phyloP scores from a whole-genome alignment of 2,113 vertebrate species.

The Camelus bactrianus region DNA sequence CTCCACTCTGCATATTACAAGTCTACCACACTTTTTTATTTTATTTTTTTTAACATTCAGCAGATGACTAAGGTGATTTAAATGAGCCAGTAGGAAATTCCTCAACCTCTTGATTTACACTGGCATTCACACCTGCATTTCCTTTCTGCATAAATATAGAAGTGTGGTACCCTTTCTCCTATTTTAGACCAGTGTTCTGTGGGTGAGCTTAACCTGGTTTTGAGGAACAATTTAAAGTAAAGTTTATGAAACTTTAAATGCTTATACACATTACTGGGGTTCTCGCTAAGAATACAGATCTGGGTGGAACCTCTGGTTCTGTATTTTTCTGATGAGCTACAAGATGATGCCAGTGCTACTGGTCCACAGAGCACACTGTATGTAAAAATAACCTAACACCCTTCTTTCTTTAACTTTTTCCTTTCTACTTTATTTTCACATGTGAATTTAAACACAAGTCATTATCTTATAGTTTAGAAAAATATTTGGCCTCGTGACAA shows the following conservation, averaged over 20 bases:
- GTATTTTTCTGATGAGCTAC: not conserved
- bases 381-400: not conserved
- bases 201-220: not conserved
- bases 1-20: not conserved
- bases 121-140: not conserved
- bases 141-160: not conserved
- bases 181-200: not conserved
- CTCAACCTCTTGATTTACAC: not conserved
- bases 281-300: not conserved
- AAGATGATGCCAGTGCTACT: not conserved
- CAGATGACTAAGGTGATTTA: not conserved
- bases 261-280: not conserved
- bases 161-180: not conserved
- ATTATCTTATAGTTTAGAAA: not conserved
- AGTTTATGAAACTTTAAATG: not conserved
- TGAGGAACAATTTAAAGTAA: not conserved
- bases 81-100: not conserved
- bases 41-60: not conserved
- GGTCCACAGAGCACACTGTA: not conserved
- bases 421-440: not conserved
- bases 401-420: slow-evolving; percentile 66
- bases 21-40: fast-evolving
- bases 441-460: not conserved
- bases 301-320: not conserved
- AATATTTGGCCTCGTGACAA: not conserved